Evolutionary conservation across 2,888 invertebrate species (phyloP).

Genomic region (Melikaiella ostensackeni): DNA sequence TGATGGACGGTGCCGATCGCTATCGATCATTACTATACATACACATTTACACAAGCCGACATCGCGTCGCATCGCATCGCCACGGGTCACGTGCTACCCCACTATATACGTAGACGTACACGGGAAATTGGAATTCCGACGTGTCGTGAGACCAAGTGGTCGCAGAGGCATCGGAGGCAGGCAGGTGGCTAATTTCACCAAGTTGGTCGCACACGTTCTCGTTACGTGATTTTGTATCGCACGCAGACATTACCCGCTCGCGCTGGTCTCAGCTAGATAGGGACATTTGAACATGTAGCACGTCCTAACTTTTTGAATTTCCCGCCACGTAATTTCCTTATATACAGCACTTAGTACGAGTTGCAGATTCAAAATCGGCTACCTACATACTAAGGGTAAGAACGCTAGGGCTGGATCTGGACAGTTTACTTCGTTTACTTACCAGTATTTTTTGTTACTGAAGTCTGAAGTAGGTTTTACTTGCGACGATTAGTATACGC

Average conservation of each 20-base stretch:
- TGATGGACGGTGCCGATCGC: constrained; percentile 22
- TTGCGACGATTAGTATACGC: too few relatives aligned
- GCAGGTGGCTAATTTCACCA: constrained; percentile 40
- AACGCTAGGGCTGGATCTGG: too few relatives aligned
- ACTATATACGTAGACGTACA: constrained; percentile 6
- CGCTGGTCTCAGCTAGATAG: constrained; percentile 23
- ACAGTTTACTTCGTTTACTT: too few relatives aligned
- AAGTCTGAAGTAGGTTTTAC: too few relatives aligned
- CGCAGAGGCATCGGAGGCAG: constrained; percentile 34
- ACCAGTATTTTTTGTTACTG: too few relatives aligned
- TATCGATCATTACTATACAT: constrained; percentile 29
- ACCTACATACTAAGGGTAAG: neutral
- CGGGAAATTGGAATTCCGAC: constrained; percentile 39
- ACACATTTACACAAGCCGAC: neutral
- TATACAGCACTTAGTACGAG: constrained; percentile 32
- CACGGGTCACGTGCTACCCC: constrained; percentile 21
- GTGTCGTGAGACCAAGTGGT: constrained; percentile 40
- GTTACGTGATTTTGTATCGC: constrained; percentile 38
- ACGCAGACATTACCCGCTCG: neutral
- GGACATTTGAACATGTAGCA: constrained; percentile 36
- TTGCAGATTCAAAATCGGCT: constrained; percentile 28
- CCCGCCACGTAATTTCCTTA: constrained; percentile 32
- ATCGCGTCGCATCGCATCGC: neutral
- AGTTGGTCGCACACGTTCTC: constrained; percentile 37
- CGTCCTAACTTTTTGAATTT: constrained; percentile 38